A percentile compares a stretch with the other conserved stretches of the same genome.
phyloP scores from a whole-genome alignment of 1,140 invertebrate genomes.

The Eumaeus atala region DNA sequence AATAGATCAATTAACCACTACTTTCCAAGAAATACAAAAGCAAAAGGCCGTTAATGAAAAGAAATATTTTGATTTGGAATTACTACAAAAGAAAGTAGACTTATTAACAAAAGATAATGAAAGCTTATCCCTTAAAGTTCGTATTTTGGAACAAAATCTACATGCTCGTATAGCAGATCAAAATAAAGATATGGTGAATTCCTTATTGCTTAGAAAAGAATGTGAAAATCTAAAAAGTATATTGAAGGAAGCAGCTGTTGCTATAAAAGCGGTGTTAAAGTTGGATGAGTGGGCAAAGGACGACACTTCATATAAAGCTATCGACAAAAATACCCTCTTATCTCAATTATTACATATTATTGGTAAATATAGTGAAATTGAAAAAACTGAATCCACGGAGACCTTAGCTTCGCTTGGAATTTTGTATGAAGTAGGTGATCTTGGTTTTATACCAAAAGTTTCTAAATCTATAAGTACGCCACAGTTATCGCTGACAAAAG shows the following conservation, averaged over 20 bases:
- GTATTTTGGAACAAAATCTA: conserved; percentile 76
- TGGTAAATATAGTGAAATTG: conserved; percentile 51
- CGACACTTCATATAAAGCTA: conserved; percentile 54
- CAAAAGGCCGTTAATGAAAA: conserved; percentile 56
- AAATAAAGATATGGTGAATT: conserved; percentile 59
- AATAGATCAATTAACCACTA: conserved; percentile 73
- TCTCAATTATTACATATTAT: conserved; percentile 72
- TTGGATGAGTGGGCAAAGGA: conserved; percentile 61
- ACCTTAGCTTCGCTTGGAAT: conserved; percentile 61
- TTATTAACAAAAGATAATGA: conserved; percentile 60
- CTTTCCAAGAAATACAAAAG: conserved; percentile 65
- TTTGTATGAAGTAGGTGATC: conserved; percentile 74
- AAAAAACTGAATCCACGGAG: conserved; percentile 49
- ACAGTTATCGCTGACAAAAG: too few species aligned
- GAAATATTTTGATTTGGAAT: conserved; percentile 61
- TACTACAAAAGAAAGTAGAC: conserved; percentile 51
- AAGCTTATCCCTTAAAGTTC: conserved; percentile 64
- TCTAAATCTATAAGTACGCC: background rate
- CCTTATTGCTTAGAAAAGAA: conserved; percentile 71
- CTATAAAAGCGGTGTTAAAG: conserved; percentile 76
- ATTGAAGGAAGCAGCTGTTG: conserved; percentile 75
- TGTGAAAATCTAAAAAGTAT: conserved; percentile 73
- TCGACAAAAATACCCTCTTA: conserved; percentile 74
- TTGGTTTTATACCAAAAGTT: conserved; percentile 73
- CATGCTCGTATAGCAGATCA: conserved; percentile 71